Conservation (phyloP, 2,888 invertebrate genomes). For the Hemicrepidius hirtus region DNA sequence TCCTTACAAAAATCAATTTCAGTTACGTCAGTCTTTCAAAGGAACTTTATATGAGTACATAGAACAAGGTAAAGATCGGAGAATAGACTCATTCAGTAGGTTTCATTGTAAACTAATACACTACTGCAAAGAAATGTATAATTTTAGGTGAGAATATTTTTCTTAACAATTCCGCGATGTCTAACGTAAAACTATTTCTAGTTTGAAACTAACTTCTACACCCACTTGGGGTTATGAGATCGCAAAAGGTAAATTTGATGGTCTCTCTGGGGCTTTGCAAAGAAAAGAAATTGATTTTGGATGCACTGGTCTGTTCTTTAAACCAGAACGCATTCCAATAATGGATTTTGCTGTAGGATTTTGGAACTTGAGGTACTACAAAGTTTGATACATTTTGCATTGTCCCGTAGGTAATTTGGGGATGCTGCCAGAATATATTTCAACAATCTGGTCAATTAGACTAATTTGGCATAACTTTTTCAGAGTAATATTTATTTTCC, state of each 20-base stretch:
- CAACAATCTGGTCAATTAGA: no score
- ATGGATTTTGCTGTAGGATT: constrained; percentile 63
- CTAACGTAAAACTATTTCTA: constrained; percentile 60
- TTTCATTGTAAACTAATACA: constrained; percentile 77
- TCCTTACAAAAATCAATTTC: background rate
- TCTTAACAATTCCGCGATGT: background rate
- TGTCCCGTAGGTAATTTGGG: no score
- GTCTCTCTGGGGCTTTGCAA: constrained; percentile 63
- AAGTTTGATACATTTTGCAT: no score
- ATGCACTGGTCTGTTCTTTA: constrained; percentile 62
- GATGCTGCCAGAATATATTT: no score
- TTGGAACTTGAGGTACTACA: constrained; percentile 65
- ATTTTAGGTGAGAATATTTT: constrained; percentile 75
- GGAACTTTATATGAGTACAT: constrained; percentile 36
- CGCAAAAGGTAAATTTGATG: constrained; percentile 66
- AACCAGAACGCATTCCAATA: constrained; percentile 59
- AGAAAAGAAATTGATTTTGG: constrained; percentile 62
- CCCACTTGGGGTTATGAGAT: constrained; percentile 60
- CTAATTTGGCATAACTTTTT: no score
- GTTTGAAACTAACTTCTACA: constrained; percentile 71
- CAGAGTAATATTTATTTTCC: constrained; percentile 78
- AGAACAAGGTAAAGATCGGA: constrained; percentile 59
- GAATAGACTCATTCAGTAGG: constrained; percentile 79
- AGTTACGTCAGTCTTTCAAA: background rate
- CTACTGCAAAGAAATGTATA: constrained; percentile 78